Evolutionary conservation across 2,888 invertebrate genomes (phyloP), one percentile per base, ranked within the genome.

Genomic region (Gnatocerus cornutus): DNA sequence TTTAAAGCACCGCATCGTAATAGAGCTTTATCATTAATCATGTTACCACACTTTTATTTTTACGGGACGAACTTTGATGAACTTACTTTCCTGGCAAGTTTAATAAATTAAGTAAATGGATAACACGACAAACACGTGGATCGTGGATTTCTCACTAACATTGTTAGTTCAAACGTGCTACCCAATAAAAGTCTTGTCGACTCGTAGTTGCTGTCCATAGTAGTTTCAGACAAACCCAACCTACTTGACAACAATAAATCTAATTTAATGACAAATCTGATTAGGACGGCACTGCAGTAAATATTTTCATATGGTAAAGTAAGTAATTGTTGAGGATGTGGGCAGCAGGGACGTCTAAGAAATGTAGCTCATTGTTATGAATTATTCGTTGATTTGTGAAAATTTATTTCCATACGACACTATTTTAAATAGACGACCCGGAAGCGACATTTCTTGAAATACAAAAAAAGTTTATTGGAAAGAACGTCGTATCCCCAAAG

Each of bases 21-120:
- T 63, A 52, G 63, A 30, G 63, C 53, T 63, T 53, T 43, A 30
- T 16, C 63, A 63, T 63, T 63, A 63, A 63, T 63, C 63, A 63
- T 63, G 37, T 63, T 63, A 63, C 14, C 29, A 50, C 41, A 53
- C 43, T 63, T 65, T 65, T 65, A 45, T 65, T 65, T 65, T 48
- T 56, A 27, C 9, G 48, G 27, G 39, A 68, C 68, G 37, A 55
- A 43, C 63, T 68, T 50, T 63, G 50, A 52, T 58, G 43, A 58
- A 48, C 58, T 63, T 37, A 56, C 59, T 58, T 53, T 48, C 13
- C 12, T 3, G 41, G 29, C 39, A 56, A 46, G 29, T 69, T 59
- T 59, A 59, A 65, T 69, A 61, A 69, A 65, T 69, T 65, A 65
- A 69, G 69, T 53, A 46, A 65, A 64, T 64, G 69, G 69, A 69